These are phyloP conservation scores for Sterna hirundo DNA, from an alignment of 2,113 vertebrate species.

Conservation along the genomic window DNA sequence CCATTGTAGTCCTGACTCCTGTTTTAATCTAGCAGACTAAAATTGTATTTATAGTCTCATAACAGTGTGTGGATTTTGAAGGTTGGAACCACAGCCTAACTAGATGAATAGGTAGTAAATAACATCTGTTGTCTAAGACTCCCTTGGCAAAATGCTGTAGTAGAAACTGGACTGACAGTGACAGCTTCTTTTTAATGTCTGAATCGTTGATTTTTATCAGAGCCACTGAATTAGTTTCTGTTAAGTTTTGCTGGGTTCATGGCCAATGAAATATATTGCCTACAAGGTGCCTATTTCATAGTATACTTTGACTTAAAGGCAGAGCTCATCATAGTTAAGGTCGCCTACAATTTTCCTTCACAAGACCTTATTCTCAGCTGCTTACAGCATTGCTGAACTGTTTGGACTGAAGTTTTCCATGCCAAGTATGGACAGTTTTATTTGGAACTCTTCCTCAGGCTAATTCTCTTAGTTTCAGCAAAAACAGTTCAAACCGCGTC, in stretches of 20 bases:
- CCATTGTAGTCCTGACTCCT: background rate
- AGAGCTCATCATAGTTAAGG: background rate
- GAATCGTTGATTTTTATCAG: background rate
- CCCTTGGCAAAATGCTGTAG: background rate
- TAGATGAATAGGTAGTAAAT: background rate
- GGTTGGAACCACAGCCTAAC: background rate
- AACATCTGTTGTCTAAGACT: background rate
- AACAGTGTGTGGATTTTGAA: background rate
- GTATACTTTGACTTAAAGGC: background rate
- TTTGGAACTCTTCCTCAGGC: constrained; percentile 5
- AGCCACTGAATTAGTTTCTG: background rate
- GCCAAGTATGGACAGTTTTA: constrained; percentile 56
- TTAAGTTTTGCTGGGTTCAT: background rate
- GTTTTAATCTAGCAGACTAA: background rate
- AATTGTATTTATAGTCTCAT: background rate
- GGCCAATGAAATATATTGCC: background rate
- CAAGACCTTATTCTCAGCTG: constrained; percentile 5
- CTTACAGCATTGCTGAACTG: background rate
- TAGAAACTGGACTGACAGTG: background rate
- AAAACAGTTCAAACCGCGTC: background rate
- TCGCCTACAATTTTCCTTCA: background rate
- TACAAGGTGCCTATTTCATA: background rate
- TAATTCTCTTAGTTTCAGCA: constrained; percentile 31
- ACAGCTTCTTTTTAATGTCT: background rate
- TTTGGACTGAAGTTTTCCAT: constrained; percentile 55